phyloP scores from a whole-genome alignment of 1,140 invertebrate species.

The Muscidifurax raptorellus region DNA sequence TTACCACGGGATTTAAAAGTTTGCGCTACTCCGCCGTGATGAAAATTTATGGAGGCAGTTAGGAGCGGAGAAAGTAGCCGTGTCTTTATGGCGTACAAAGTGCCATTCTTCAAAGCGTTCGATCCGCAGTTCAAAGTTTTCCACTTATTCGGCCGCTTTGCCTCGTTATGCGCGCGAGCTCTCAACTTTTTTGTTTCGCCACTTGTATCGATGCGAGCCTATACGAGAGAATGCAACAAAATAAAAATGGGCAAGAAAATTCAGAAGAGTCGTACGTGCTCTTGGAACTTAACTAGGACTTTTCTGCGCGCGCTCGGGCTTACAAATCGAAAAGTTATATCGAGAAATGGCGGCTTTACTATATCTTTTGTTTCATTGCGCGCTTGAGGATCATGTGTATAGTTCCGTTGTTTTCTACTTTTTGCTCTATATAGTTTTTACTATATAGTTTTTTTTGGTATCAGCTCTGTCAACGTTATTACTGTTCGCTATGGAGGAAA shows the following conservation, averaged over 20 bases:
- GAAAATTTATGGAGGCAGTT: slow-evolving; percentile 29
- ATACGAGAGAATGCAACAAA: not conserved
- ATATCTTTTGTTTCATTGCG: not conserved
- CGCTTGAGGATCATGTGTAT: not conserved
- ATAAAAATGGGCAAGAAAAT: not conserved
- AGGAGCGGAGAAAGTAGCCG: not conserved
- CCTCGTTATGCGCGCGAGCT: too few species aligned
- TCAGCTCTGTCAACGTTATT: too few species aligned
- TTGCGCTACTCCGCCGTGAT: not conserved
- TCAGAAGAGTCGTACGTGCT: not conserved
- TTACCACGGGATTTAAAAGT: slow-evolving; percentile 23
- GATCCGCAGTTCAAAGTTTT: not conserved
- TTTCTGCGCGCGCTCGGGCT: not conserved
- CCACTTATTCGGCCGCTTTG: not conserved
- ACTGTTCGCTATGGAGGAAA: too few species aligned
- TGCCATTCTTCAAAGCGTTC: not conserved
- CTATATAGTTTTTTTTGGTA: not conserved
- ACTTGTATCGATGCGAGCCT: not conserved
- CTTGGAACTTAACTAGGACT: not conserved
- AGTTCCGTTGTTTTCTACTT: not conserved
- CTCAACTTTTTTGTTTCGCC: not conserved
- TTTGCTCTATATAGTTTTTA: not conserved
- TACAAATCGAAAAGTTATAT: not conserved
- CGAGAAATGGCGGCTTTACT: not conserved
- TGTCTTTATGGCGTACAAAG: not conserved